Evolutionary conservation across 2,113 vertebrate species (phyloP), one percentile per base, ranked within the genome.

Genomic region (Axis porcinus): DNA sequence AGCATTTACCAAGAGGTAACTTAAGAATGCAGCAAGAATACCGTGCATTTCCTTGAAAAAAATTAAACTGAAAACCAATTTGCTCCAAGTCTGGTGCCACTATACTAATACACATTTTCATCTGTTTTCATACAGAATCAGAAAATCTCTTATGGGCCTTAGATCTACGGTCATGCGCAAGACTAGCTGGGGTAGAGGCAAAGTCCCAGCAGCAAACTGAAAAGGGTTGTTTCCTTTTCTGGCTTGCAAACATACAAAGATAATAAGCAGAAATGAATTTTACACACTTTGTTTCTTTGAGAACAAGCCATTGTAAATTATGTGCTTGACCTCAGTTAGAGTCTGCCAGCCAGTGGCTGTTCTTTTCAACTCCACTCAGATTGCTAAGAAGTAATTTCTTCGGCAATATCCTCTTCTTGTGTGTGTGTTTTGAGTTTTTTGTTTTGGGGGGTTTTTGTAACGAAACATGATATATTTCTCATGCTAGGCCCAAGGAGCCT

Each of bases 1-100:
- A 99, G 96, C 99, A 99, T 98, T 99, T 99, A 96, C 99, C 99
- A 97, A 99, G 99, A 99, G 99, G 99, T 99, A 99, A 99, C 94
- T 99, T 99, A 99, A 99, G 99, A 99, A 99, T 99, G 99, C 99
- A 99, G 99, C 99, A 99, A 99, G 99, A 99, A 99, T 96, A 81
- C 96, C 40, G 91, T 25, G 93, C 97, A 98, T 98, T 98, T 98
- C 96, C 92, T 86, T 62, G 70, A 96, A 86, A 96, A 79, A 67
- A 36, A 43, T 40, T 50, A 91, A 82, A 78, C 30, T 10, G 52
- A n/a, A 97, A 96, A 57, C 93, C 28, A 40, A 79, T 86, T 97
- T 97, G 95, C 83, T 97, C 94, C 82, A 79, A 98, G 95, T 97
- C 98, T 97, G 97, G 97, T 97, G 98, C 98, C 92, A 91, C 98